Conservation (phyloP, 2,888 invertebrate species). For the Scaptomyza parva region DNA sequence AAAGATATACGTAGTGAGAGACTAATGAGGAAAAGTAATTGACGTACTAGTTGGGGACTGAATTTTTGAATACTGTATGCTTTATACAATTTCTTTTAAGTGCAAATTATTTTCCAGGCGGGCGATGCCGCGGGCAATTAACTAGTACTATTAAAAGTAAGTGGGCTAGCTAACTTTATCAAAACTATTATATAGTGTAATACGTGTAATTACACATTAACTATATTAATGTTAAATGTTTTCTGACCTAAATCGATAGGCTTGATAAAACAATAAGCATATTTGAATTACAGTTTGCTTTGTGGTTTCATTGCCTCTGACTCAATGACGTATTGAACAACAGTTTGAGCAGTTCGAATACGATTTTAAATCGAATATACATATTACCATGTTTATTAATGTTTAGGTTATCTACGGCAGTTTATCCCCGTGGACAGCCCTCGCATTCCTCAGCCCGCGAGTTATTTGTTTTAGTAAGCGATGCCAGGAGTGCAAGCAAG, state of each 20-base stretch:
- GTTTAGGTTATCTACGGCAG: slow-evolving; percentile 7
- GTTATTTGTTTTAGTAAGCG: slow-evolving; percentile 65
- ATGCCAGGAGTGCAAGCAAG: neutral
- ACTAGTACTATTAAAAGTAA: no score
- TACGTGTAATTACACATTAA: no score
- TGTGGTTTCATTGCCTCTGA: slow-evolving; percentile 14
- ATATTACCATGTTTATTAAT: neutral
- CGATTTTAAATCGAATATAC: neutral
- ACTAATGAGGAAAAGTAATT: no score
- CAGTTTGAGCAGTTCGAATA: neutral
- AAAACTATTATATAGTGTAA: no score
- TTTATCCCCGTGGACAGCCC: slow-evolving; percentile 48
- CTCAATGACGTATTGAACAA: slow-evolving; percentile 14
- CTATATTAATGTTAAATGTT: no score
- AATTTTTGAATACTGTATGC: no score
- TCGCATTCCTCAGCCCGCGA: slow-evolving; percentile 67
- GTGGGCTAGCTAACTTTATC: no score
- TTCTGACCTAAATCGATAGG: slow-evolving; percentile 13
- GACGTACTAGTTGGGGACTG: no score
- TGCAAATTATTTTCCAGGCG: no score
- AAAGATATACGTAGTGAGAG: no score
- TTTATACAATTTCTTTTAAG: no score
- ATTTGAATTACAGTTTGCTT: neutral
- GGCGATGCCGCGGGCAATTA: no score
- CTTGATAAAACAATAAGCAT: slow-evolving; percentile 7